Evolutionary conservation across 92 coral and sea anemone genomes (phyloP).

Genomic region (Phenganax marumi): DNA sequence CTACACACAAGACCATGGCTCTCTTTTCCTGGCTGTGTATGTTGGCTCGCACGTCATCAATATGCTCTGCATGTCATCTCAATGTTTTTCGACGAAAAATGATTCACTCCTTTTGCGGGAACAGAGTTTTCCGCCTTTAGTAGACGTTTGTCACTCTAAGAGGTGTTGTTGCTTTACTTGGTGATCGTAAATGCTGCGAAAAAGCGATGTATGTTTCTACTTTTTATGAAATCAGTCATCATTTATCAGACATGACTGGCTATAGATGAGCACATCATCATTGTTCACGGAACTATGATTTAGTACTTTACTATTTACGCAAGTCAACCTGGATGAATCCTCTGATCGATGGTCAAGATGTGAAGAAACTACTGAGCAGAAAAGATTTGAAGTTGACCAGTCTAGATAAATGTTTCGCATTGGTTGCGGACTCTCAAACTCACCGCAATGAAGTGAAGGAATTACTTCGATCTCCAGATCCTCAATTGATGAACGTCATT

Average conservation of each 20-base stretch:
- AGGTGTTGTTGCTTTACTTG: no score
- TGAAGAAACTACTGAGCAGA: slow-evolving; percentile 81
- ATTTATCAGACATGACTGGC: no score
- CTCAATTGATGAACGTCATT: slow-evolving; percentile 29
- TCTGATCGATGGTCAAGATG: slow-evolving; percentile 81
- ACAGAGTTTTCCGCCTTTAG: no score
- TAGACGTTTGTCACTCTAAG: no score
- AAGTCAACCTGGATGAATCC: slow-evolving; percentile 98
- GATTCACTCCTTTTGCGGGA: no score
- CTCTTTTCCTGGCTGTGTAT: not conserved
- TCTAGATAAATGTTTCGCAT: slow-evolving; percentile 72
- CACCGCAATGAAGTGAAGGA: slow-evolving; percentile 86
- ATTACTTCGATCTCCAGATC: slow-evolving; percentile 65
- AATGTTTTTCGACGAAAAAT: no score
- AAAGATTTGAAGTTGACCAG: slow-evolving; percentile 90
- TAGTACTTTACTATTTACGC: slow-evolving; percentile 34
- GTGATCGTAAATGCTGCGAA: no score
- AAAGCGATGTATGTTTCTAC: no score
- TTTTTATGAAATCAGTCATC: no score
- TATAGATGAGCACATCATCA: no score
- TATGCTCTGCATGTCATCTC: no score
- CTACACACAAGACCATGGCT: slow-evolving; percentile 8
- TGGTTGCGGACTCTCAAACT: slow-evolving; percentile 79
- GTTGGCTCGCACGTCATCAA: slow-evolving; percentile 29
- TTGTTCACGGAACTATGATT: no score